A percentile compares a stretch with the other conserved stretches of the same genome.
Conservation (phyloP, 2,113 vertebrate species). For the Bufo gargarizans region DNA sequence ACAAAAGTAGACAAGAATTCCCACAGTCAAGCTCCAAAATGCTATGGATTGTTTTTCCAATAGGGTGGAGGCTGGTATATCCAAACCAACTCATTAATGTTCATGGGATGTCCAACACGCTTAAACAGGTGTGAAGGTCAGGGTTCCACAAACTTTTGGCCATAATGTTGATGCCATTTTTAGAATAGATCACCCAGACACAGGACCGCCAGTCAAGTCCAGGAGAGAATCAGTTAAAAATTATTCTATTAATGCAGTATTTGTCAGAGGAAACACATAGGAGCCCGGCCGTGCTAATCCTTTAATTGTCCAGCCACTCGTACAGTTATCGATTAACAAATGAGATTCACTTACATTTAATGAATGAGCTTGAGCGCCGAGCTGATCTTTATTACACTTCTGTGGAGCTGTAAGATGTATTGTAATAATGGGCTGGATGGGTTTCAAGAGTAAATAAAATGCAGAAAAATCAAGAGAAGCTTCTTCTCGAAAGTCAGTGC, state of each 20-base stretch:
- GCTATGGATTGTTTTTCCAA: too few species aligned
- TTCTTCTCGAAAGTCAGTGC: not conserved
- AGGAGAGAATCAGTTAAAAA: constrained; percentile 14
- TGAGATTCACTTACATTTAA: constrained; percentile 55
- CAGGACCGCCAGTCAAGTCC: not conserved
- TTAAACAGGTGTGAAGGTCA: too few species aligned
- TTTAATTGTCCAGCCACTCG: constrained; percentile 53
- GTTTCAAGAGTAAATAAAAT: not conserved
- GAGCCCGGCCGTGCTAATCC: constrained; percentile 42
- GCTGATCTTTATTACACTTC: constrained; percentile 47
- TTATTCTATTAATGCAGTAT: constrained; percentile 16
- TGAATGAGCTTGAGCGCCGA: constrained; percentile 38
- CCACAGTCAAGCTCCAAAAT: too few species aligned
- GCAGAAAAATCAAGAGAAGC: not conserved
- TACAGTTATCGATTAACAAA: constrained; percentile 56
- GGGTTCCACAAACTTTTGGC: too few species aligned
- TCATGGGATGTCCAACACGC: too few species aligned
- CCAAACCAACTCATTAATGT: too few species aligned
- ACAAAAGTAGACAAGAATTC: too few species aligned
- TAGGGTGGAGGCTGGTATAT: too few species aligned
- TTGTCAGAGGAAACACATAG: not conserved
- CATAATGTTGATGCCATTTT: not conserved
- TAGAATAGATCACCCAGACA: not conserved
- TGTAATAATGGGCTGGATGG: constrained; percentile 46
- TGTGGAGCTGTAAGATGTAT: constrained; percentile 51